Evolutionary conservation across 1,140 invertebrate species (phyloP).

Genomic region (Gerris buenoi): DNA sequence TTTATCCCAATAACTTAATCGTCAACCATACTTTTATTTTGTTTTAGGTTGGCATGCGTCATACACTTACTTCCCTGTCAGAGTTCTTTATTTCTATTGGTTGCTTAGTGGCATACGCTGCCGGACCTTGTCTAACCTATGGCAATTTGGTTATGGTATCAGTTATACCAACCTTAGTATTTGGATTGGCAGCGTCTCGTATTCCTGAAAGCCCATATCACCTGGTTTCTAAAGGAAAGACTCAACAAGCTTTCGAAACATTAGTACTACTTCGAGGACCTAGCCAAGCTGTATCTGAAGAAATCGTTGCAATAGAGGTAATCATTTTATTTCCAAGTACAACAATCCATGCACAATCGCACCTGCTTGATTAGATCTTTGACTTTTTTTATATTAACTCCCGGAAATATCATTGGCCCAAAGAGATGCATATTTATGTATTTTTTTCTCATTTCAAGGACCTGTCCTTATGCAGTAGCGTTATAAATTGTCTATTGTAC

Average conservation of each 20-base stretch:
- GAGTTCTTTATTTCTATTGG: background rate
- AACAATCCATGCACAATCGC: too few species aligned
- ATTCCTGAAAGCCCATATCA: background rate
- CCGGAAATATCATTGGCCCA: too few species aligned
- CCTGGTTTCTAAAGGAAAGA: background rate
- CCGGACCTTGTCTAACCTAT: background rate
- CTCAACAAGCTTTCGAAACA: background rate
- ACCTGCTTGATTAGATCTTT: too few species aligned
- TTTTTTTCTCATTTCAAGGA: too few species aligned
- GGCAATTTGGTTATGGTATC: background rate
- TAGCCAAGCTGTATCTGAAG: background rate
- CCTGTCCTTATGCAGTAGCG: too few species aligned
- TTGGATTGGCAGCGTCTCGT: background rate
- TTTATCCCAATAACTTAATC: background rate
- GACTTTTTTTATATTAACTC: too few species aligned
- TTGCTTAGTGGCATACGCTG: background rate
- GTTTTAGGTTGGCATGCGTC: background rate
- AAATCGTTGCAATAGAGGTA: background rate
- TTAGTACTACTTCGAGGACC: background rate
- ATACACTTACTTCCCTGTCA: background rate
- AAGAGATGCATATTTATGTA: too few species aligned
- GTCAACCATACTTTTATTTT: background rate
- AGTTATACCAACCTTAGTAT: background rate
- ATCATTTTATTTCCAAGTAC: too few species aligned
- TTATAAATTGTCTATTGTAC: too few species aligned